Percentiles rank a stretch among this genome's conserved stretches.
Evolutionary conservation across 2,888 invertebrate genomes (phyloP).

Genomic region (Merodon equestris): DNA sequence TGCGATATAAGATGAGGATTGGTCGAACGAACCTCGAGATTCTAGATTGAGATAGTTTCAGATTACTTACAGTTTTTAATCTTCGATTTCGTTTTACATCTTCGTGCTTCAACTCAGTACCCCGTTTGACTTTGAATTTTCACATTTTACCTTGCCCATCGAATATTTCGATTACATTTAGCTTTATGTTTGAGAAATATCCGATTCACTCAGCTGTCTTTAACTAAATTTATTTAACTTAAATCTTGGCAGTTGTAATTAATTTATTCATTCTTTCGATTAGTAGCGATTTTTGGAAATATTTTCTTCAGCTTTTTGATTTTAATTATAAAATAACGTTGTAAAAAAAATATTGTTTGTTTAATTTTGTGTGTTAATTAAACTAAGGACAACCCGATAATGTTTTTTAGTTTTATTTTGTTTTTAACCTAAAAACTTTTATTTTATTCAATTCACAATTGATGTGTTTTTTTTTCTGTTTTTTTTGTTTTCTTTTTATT

Average conservation of each 20-base stretch:
- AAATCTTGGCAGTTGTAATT: slow-evolving; percentile 56
- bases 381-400: slow-evolving; percentile 39
- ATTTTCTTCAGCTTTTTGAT: too few relatives aligned
- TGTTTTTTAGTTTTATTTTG: slow-evolving; percentile 3
- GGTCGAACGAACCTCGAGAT: slow-evolving; percentile 3
- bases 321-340: too few relatives aligned
- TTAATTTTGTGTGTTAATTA: too few relatives aligned
- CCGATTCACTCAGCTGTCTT: slow-evolving; percentile 37
- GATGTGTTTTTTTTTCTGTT: slow-evolving; percentile 22
- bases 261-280: neutral
- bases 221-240: slow-evolving; percentile 41
- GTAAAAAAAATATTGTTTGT: too few relatives aligned
- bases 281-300: slow-evolving; percentile 5
- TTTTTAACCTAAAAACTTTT: slow-evolving; percentile 6
- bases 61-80: slow-evolving; percentile 15
- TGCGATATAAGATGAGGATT: slow-evolving; percentile 19
- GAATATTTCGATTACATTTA: too few relatives aligned
- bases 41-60: slow-evolving; percentile 43
- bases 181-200: neutral
- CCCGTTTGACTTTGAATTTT: slow-evolving; percentile 9
- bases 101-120: slow-evolving; percentile 29
- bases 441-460: slow-evolving; percentile 51
- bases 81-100: neutral
- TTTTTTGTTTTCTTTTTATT: slow-evolving; percentile 40
- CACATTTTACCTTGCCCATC: too few relatives aligned